Evolutionary conservation across 2,797 vertebrate genomes (phyloP), one percentile per base, ranked within the genome.

Genomic region (Notoglanidium macrostoma): DNA sequence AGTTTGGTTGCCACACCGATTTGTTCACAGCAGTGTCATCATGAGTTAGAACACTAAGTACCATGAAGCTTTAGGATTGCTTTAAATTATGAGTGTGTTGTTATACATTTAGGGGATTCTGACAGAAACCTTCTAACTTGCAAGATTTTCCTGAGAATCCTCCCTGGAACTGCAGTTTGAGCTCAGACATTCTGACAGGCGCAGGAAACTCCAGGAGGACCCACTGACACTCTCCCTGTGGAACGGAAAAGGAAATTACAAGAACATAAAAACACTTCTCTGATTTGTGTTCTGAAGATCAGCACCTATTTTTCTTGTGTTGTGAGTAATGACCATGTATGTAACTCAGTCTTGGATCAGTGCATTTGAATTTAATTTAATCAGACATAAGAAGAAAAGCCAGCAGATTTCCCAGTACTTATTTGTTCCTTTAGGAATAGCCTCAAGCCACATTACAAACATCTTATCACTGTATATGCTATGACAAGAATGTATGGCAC

Each of bases 121-220:
- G 29, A 84, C 44, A 57, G 54, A 81, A 95, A 99, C 98, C 98
- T 96, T 98, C 94, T 89, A 99, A 89, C 61, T 90, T 93, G 93
- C 97, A 98, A 0, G 94, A 90, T 88, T 92, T 96, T 55, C 97
- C 96, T 19, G 97, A 96, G 89, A 99, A 99, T 9, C 98, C 98
- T n/a, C 98, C 98, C 90, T 99, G 98, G 94, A 99, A 99, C 85
- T 99, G 98, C 86, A 99, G 80, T 76, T 96, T 96, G 73, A 99
- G 89, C 87, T 95, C 94, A 0, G 96, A 97, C 51, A 97, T 88
- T 49, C 63, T 94, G 68, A 98, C 95, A 0, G 95, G 82, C 57
- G 93, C 87, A 0, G 98, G 97, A 88, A 99, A 99, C 76, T 97
- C 95, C 89, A 99, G 89, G 23, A 88, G 85, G 92, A 99, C 95